Evolutionary conservation across 2,113 vertebrate genomes (phyloP).

Genomic region (Dissostichus mawsoni): DNA sequence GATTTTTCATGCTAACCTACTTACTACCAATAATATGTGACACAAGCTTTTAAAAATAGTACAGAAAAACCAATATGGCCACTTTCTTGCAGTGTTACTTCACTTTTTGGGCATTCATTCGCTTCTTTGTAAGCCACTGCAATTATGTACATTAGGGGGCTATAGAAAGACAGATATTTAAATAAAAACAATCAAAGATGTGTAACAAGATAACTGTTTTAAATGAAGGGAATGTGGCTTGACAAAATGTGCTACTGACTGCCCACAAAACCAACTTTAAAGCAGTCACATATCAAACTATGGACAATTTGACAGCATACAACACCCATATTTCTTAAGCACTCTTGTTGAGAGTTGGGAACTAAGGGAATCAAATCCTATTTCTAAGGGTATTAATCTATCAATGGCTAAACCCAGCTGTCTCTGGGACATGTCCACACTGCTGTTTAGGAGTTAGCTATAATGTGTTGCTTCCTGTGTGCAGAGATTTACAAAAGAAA

Average conservation of each 20-base stretch:
- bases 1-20: background rate
- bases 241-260: too few species aligned
- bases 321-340: background rate
- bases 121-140: background rate
- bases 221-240: too few species aligned
- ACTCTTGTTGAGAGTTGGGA: background rate
- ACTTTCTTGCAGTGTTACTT: background rate
- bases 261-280: too few species aligned
- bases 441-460: background rate
- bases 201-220: background rate
- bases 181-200: too few species aligned
- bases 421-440: background rate
- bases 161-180: too few species aligned
- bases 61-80: background rate
- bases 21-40: background rate
- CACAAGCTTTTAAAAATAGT: background rate
- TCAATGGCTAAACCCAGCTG: background rate
- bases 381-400: background rate
- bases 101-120: background rate
- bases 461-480: constrained; percentile 20
- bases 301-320: background rate
- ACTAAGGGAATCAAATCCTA: background rate
- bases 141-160: too few species aligned
- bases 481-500: background rate
- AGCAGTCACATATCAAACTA: background rate